Evolutionary conservation across 2,888 invertebrate species (phyloP).

Genomic region (Pterobdella sp.): DNA sequence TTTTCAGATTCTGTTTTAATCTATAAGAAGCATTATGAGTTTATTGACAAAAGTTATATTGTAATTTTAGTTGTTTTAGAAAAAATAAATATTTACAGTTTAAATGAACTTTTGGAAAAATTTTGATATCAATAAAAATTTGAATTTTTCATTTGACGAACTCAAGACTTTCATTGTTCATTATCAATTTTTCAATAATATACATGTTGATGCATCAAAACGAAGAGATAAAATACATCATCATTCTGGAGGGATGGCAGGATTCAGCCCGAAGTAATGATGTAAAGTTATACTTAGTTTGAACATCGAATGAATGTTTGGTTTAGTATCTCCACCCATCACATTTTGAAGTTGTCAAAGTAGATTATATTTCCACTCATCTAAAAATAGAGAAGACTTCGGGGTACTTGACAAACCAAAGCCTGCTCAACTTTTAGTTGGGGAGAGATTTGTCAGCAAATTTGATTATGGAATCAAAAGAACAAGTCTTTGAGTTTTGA

Average conservation of each 20-base stretch:
- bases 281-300: too few relatives aligned
- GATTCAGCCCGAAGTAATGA: too few relatives aligned
- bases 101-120: background rate
- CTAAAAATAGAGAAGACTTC: conserved; percentile 34
- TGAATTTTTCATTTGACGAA: too few relatives aligned
- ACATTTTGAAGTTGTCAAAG: background rate
- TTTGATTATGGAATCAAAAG: too few relatives aligned
- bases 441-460: background rate
- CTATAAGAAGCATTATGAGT: background rate
- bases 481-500: too few relatives aligned
- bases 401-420: conserved; percentile 17
- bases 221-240: too few relatives aligned
- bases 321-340: background rate
- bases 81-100: background rate
- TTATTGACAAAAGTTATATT: background rate
- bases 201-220: too few relatives aligned
- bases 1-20: too few relatives aligned
- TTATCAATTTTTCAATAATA: too few relatives aligned
- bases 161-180: too few relatives aligned
- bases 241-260: too few relatives aligned
- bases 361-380: conserved; percentile 14
- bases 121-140: background rate
- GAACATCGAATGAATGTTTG: too few relatives aligned
- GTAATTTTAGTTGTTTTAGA: conserved; percentile 12
- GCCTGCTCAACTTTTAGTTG: conserved; percentile 29